Evolutionary conservation across 2,797 vertebrate genomes (phyloP).

Genomic region (Loris lydekkerianus): DNA sequence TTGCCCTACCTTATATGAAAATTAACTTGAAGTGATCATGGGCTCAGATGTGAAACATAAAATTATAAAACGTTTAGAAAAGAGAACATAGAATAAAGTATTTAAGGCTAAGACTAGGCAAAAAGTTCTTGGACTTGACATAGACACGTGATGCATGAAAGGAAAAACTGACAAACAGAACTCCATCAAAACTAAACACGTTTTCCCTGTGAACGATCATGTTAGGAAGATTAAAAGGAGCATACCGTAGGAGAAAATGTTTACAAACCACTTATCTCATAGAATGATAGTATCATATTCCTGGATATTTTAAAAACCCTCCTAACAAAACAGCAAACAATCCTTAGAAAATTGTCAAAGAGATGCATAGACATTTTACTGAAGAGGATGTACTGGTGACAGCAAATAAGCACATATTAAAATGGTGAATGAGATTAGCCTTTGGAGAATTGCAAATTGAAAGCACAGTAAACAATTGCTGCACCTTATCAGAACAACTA

Average conservation of each 20-base stretch:
- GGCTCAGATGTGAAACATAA: background rate
- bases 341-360: background rate
- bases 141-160: background rate
- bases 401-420: background rate
- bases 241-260: background rate
- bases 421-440: background rate
- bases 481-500: background rate
- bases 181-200: background rate
- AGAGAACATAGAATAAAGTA: background rate
- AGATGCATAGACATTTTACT: background rate
- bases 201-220: background rate
- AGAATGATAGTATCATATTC: background rate
- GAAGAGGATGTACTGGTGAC: background rate
- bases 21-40: background rate
- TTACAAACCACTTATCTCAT: background rate
- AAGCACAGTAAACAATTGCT: background rate
- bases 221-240: background rate
- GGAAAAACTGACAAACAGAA: background rate
- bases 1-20: background rate
- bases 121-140: background rate
- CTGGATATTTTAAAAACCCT: background rate
- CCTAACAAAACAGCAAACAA: background rate
- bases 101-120: background rate
- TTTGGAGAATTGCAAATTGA: background rate
- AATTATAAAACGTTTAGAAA: background rate